These are phyloP conservation scores for Paracyclopina nana DNA, from an alignment of 1,140 invertebrate species.

Conservation along the genomic window DNA sequence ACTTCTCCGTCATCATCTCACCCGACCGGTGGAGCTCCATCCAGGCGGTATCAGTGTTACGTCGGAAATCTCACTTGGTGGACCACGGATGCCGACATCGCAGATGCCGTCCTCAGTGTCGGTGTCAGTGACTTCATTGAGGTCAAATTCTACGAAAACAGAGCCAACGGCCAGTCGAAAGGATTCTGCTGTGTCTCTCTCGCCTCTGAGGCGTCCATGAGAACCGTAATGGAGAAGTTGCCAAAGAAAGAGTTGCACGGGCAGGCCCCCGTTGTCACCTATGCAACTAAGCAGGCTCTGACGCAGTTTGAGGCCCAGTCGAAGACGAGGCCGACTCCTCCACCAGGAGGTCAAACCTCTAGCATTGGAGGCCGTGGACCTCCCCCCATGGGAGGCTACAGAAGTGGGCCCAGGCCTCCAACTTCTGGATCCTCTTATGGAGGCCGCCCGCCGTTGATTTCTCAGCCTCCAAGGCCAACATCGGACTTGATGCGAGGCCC, in stretches of 20 bases:
- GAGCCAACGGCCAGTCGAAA: constrained; percentile 96
- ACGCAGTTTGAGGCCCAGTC: constrained; percentile 71
- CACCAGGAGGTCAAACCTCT: constrained; percentile 18
- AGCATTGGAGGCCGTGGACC: constrained; percentile 11
- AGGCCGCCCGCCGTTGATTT: constrained; percentile 18
- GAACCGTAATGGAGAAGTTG: constrained; percentile 72
- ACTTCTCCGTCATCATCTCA: neutral
- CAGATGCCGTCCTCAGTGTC: constrained; percentile 58
- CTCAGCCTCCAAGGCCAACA: constrained; percentile 33
- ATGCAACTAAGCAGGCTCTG: constrained; percentile 77
- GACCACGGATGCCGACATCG: constrained; percentile 92
- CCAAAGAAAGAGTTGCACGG: constrained; percentile 87
- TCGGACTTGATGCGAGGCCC: constrained; percentile 37
- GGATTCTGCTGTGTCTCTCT: constrained; percentile 84
- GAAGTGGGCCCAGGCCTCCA: constrained; percentile 40
- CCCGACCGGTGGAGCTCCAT: neutral
- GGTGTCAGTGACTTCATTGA: constrained; percentile 87
- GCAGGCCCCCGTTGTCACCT: constrained; percentile 77
- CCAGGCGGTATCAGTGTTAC: constrained; percentile 51
- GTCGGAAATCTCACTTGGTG: constrained; percentile 85
- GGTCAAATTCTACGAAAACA: constrained; percentile 98
- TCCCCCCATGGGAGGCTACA: constrained; percentile 18
- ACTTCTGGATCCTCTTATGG: constrained; percentile 9
- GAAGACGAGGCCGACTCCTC: constrained; percentile 57
- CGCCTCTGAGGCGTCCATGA: constrained; percentile 72